phyloP scores from a whole-genome alignment of 1,140 invertebrate species.

The Hetaerina americana region DNA sequence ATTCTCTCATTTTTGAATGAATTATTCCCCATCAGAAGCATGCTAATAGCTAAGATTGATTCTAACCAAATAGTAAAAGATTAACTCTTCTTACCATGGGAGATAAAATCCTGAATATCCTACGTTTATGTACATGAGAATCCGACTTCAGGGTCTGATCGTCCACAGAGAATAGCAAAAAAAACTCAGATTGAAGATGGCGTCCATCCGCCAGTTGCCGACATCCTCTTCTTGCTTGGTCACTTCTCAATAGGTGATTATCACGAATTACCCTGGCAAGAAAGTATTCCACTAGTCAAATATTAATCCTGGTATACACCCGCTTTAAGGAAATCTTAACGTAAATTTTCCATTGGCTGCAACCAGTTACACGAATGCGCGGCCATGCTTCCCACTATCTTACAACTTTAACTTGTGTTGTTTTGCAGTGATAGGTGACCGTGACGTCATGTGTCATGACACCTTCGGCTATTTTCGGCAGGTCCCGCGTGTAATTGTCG shows the following conservation, averaged over 20 bases:
- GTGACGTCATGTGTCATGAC: slow-evolving; percentile 11
- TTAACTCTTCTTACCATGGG: slow-evolving; percentile 1
- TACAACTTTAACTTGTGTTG: slow-evolving; percentile 9
- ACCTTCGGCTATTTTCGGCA: slow-evolving; percentile 14
- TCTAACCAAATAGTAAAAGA: not conserved
- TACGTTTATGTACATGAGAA: not conserved
- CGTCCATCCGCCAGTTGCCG: slow-evolving; percentile 35
- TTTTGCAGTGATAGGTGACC: slow-evolving; percentile 13
- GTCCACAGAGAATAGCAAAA: slow-evolving; percentile 33
- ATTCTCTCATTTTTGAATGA: not conserved
- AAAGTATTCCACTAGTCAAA: not conserved
- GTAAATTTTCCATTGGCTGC: not conserved
- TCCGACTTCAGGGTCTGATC: slow-evolving; percentile 2
- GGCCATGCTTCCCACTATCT: slow-evolving; percentile 12
- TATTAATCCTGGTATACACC: not conserved
- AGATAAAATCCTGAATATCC: not conserved
- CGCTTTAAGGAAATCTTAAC: not conserved
- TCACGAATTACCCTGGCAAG: not conserved
- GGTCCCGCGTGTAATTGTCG: slow-evolving; percentile 10
- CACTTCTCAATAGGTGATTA: slow-evolving; percentile 1
- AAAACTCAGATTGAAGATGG: slow-evolving; percentile 42
- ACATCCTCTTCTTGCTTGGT: slow-evolving; percentile 37
- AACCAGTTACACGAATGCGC: not conserved
- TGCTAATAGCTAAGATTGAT: not conserved
- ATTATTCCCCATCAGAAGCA: too few relatives aligned